Evolutionary conservation across 2,113 vertebrate species (phyloP), one percentile per base, ranked within the genome.

Genomic region (Gopherus flavomarginatus): DNA sequence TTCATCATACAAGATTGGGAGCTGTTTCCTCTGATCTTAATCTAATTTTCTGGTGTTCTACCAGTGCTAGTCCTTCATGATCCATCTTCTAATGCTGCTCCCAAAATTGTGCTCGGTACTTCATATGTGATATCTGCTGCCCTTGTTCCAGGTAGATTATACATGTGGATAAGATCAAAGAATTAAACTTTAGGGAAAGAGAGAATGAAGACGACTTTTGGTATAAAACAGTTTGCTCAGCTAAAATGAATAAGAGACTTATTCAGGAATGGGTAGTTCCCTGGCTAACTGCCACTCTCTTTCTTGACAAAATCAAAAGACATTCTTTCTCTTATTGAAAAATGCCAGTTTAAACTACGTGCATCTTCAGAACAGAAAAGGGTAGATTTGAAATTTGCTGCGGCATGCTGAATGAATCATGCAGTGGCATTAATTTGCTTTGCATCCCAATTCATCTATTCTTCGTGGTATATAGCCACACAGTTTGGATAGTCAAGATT

Each of bases 321-420:
- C 62, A 69, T 69, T 83, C 72, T 96, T 24, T 50, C 3, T 83
- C 84, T 94, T 91, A 16, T 8, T 94, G 35, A 85, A 92, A 94
- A 87, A 91, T 8, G n/a, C 4, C 27, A 69, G 24, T 54, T 17
- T 87, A 86, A 80, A 38, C n/a, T 50, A 44, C 56, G 81, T 62
- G 62, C 62, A n/a, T 62, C 29, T 53, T 92, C 89, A 91, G 54
- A 83, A 59, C 56, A 82, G 1, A 75, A 81, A 75, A 49, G 11
- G 9, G 14, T 62, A 82, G 4, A 2, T 38, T 93, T 91, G 89
- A 62, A 82, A 54, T 4, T 82, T 80, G 27, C 3, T 81, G 49
- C 7, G 35, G 2, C 14, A 88, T 75, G 31, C 2, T 5, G 53
- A 86, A 17, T 65, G 56, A 26, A 3, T 91, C 24, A 29, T 69